A percentile compares a stretch with the other conserved stretches of the same genome.
Evolutionary conservation across 1,140 invertebrate genomes (phyloP).

Genomic region (Zaprionus taronus): DNA sequence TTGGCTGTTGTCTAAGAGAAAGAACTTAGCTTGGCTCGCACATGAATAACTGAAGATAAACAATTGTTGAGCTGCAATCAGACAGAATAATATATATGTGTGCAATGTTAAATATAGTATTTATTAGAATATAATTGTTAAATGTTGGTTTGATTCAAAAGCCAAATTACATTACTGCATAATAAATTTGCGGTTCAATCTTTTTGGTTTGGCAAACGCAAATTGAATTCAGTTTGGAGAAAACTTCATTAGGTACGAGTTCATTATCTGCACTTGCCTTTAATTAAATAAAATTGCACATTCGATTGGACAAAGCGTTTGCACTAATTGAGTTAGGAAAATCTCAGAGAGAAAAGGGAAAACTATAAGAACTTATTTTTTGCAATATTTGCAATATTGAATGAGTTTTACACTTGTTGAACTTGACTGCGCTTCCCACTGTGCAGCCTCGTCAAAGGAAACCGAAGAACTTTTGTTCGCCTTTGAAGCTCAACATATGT

Average conservation of each 20-base stretch:
- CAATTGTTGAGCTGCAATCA: constrained; percentile 13
- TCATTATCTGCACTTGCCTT: constrained; percentile 20
- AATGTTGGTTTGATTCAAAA: background rate
- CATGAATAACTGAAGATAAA: background rate
- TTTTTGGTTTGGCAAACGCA: background rate
- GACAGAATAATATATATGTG: background rate
- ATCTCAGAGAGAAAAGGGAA: background rate
- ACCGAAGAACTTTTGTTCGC: constrained; percentile 5
- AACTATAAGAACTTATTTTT: background rate
- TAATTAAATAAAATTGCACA: constrained; percentile 56
- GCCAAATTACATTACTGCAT: constrained; percentile 9
- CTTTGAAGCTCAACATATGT: constrained; percentile 63
- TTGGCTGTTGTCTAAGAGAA: background rate
- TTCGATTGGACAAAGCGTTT: constrained; percentile 56
- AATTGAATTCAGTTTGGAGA: constrained; percentile 1
- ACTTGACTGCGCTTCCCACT: constrained; percentile 23
- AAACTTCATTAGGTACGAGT: constrained; percentile 47
- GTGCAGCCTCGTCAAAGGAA: background rate
- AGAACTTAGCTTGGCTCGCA: constrained; percentile 14
- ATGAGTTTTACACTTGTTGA: constrained; percentile 55
- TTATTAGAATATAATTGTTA: background rate
- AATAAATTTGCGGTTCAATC: constrained; percentile 9
- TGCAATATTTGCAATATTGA: constrained; percentile 69
- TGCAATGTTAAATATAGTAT: background rate
- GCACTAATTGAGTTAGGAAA: constrained; percentile 22